Conservation (phyloP, 1,140 invertebrate genomes). For the Condylostylus longicornis region DNA sequence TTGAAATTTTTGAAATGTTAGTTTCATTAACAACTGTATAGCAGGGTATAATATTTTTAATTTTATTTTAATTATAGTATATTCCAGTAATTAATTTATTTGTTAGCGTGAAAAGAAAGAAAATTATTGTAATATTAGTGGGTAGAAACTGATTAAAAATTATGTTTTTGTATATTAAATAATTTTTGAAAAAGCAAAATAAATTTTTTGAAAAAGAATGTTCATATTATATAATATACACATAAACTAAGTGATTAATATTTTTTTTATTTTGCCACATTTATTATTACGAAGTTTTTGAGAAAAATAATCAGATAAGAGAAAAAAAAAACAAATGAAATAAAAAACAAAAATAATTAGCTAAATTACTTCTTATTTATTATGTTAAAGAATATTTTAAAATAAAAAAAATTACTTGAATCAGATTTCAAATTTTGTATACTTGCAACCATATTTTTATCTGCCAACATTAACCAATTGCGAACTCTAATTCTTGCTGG, state of each 20-base stretch:
- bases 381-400: neutral
- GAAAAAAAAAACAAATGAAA: neutral
- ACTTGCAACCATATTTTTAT: conserved; percentile 18
- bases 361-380: neutral
- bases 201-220: neutral
- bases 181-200: neutral
- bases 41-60: neutral
- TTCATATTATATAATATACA: neutral
- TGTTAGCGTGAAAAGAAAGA: neutral
- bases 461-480: conserved; percentile 29
- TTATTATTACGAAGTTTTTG: neutral
- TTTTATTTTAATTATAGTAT: neutral
- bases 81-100: no score
- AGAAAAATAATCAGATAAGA: neutral
- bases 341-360: neutral
- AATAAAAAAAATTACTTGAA: neutral
- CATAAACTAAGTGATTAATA: neutral
- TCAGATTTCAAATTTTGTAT: neutral
- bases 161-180: neutral
- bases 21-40: neutral
- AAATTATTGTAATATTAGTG: neutral
- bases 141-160: no score
- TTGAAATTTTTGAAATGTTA: neutral
- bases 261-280: neutral
- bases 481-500: conserved; percentile 27